Conservation (phyloP, 1,140 invertebrate genomes). For the Papilio glaucus region DNA sequence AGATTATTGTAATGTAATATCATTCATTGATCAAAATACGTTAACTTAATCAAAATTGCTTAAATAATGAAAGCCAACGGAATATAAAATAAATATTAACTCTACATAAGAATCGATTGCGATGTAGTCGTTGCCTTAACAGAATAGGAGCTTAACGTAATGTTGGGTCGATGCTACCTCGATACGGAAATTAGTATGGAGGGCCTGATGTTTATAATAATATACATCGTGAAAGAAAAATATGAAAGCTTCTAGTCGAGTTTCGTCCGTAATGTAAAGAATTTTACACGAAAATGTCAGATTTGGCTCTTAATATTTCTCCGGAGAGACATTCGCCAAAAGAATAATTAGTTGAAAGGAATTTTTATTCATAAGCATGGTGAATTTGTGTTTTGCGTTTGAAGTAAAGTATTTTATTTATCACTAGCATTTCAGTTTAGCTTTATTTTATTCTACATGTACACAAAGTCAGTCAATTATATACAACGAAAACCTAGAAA, state of each 20-base stretch:
- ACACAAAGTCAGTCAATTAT: too few species aligned
- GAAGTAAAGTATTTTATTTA: background rate
- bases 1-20: too few species aligned
- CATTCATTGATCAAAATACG: too few species aligned
- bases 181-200: slow-evolving; percentile 62
- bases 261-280: background rate
- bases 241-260: slow-evolving; percentile 35
- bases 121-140: background rate
- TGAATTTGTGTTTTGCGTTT: slow-evolving; percentile 4
- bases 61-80: background rate
- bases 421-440: background rate
- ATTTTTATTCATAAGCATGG: background rate
- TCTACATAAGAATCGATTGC: background rate
- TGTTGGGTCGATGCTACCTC: slow-evolving; percentile 44
- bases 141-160: slow-evolving; percentile 42
- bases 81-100: background rate
- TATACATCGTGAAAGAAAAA: slow-evolving; percentile 48
- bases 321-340: background rate
- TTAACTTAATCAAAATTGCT: background rate
- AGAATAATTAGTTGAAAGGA: background rate
- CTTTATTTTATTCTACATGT: too few species aligned
- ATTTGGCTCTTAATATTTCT: slow-evolving; percentile 26
- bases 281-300: slow-evolving; percentile 4
- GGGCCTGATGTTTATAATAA: slow-evolving; percentile 46
- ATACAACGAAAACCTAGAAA: too few species aligned